A percentile compares a stretch with the other conserved stretches of the same genome.
These are phyloP conservation scores for Dysmachus trigonus DNA, from an alignment of 2,888 invertebrate genomes.

Conservation along the genomic window DNA sequence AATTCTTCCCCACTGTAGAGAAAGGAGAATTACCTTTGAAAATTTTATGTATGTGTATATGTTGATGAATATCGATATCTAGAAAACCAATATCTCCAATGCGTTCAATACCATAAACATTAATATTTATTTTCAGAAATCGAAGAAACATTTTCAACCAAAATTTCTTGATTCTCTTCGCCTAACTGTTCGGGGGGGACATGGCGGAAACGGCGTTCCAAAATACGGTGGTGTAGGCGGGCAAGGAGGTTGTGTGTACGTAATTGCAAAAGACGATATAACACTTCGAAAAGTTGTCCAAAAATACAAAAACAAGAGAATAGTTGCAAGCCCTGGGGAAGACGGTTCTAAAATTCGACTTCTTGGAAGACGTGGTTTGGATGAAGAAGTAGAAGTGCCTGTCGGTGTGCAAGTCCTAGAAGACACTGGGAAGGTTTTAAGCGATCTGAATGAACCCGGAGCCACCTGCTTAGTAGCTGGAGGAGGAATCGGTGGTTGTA, in stretches of 20 bases:
- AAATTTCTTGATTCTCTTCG: slow-evolving; percentile 83
- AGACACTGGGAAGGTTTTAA: slow-evolving; percentile 70
- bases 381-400: slow-evolving; percentile 73
- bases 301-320: slow-evolving; percentile 69
- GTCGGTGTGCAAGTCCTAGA: slow-evolving; percentile 79
- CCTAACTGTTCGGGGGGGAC: slow-evolving; percentile 82
- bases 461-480: slow-evolving; percentile 77
- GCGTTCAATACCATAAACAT: no score
- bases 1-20: no score
- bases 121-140: neutral
- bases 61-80: no score
- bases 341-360: slow-evolving; percentile 79
- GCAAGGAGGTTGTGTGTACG: slow-evolving; percentile 85
- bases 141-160: slow-evolving; percentile 55
- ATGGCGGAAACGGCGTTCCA: slow-evolving; percentile 76
- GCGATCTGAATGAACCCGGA: slow-evolving; percentile 77
- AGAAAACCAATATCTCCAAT: no score
- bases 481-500: slow-evolving; percentile 84
- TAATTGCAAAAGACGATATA: slow-evolving; percentile 72
- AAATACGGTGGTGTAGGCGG: slow-evolving; percentile 92
- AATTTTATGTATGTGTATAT: no score
- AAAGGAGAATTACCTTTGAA: no score
- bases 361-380: slow-evolving; percentile 78
- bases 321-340: slow-evolving; percentile 76
- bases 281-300: slow-evolving; percentile 68